Evolutionary conservation across 2,113 vertebrate species (phyloP), one percentile per base, ranked within the genome.

Genomic region (Narcine bancroftii): DNA sequence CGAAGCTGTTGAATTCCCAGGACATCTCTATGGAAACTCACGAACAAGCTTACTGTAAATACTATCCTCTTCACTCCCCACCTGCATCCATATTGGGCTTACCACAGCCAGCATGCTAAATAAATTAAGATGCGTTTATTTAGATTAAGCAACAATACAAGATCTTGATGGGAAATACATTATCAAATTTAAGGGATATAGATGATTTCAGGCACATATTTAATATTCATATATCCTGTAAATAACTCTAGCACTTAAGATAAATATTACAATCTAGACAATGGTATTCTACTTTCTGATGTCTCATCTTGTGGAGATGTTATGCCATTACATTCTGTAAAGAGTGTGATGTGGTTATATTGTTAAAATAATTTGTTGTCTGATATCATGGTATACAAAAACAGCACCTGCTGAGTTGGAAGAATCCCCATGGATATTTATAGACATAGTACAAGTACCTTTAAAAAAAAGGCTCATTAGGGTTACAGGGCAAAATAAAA

Each of bases 81-180:
- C 63, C 89, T 91, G 89, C 89, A 91, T 69, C 89, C 42, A 91
- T 91, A 91, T 95, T 97, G 97, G 98, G 99, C 96, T 97, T 98
- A 96, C 98, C 98, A 97, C 98, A 98, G 97, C 98, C 97, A 98
- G 99, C 99, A 99, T 99, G 99, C 97, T 99, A 97, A 99, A 92
- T 95, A 94, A 94, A 97, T 97, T 97, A 96, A 95, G 95, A 96
- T 95, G 95, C 75, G 71, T 69, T 69, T 91, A 91, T 69, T 69
- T 69, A 91, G 89, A 91, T 91, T 69, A 45, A 91, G 42, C 26
- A 91, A 91, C 39, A 91, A 47, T 69, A 91, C 89, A 91, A 71
- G 39, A 47, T 91, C 65, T 47, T 91, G 89, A 91, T 69, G 24
- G 89, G 42, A 91, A 71, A 91, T 91, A 11, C 89, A 91, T 91